These are phyloP conservation scores for Megastigmus dorsalis DNA, from an alignment of 2,888 invertebrate genomes.

Conservation along the genomic window DNA sequence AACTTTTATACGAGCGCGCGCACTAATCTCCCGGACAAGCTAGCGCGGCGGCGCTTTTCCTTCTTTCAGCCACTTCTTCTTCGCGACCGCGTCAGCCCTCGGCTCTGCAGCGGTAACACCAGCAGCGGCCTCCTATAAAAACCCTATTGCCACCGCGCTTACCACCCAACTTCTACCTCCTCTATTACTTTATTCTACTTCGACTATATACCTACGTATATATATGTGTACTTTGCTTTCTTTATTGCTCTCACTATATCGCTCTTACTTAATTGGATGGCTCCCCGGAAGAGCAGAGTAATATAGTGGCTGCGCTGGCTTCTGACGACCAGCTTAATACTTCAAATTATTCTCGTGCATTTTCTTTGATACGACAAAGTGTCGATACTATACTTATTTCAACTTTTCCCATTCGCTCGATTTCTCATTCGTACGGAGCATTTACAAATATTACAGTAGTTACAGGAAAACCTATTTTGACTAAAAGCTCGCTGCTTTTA, in stretches of 20 bases:
- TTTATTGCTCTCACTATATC: conserved; percentile 2
- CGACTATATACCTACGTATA: not conserved
- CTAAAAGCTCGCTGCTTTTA: too few relatives aligned
- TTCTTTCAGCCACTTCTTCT: conserved; percentile 29
- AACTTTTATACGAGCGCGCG: conserved; percentile 74
- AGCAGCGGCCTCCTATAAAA: conserved; percentile 50
- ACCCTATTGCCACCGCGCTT: conserved; percentile 27
- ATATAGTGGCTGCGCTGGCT: not conserved
- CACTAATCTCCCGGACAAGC: conserved; percentile 74
- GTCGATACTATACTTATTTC: too few relatives aligned
- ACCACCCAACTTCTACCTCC: conserved; percentile 39
- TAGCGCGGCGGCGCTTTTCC: conserved; percentile 44
- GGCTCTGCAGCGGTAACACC: too few relatives aligned
- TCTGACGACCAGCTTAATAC: too few relatives aligned
- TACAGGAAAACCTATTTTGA: too few relatives aligned
- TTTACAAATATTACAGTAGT: too few relatives aligned
- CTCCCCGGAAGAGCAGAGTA: not conserved
- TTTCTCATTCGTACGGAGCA: too few relatives aligned
- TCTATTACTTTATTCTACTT: not conserved
- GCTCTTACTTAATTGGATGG: conserved; percentile 30
- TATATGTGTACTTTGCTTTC: not conserved
- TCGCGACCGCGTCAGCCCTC: conserved; percentile 44
- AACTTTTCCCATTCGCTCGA: too few relatives aligned
- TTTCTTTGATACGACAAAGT: not conserved
- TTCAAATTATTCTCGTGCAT: not conserved